Base-by-base conservation (phyloP, 2,888 invertebrate species). In the Heliconius sara region DNA sequence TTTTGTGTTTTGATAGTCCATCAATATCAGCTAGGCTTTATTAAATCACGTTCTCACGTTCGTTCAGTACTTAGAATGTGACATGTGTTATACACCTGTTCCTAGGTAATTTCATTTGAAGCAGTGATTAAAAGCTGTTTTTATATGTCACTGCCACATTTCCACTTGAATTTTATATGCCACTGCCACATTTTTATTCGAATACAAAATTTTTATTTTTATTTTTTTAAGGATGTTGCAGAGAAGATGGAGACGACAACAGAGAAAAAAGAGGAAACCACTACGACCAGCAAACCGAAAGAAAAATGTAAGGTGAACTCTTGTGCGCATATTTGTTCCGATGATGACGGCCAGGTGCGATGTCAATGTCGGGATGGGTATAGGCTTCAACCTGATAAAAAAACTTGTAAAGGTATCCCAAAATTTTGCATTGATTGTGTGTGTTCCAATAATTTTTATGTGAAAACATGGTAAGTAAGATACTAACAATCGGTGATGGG, bases 321-420 rank as follows among this genome's bases (percentile, higher is more conserved):
- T 12, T 95, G 95, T 84, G 88, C 90, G 22, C 95, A 95, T 47
- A 83, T 88, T 63, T 95, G 95, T 84, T 86, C 89, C 10, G 94
- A 93, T 65, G 89, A 88, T 1, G 88, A 83, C 10, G 95, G 93
- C 1, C 82, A 81, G 4, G 84, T 93, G 16, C 84, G 81, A 43
- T 95, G 95, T 81, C 86, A 85, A 34, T 95, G 95, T 80, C 87
- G 85, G 0, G 88, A 90, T 43, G 95, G 95, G 1, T 95, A 85
- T 85, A 85, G 91, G 80, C 87, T 94, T 52, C 91, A 92, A 57
- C 80, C 83, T 5, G 93, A 95, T 81, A 91, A 91, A 82, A 93
- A 88, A 77, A 86, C 91, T 67, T 95, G 95, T 85, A 91, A 90
- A 91, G 95, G 95, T 93, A 87, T 79, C 79, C 71, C 39, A 67